Evolutionary conservation across 2,797 vertebrate genomes (phyloP).

Genomic region (Arrhamphus sclerolepis): DNA sequence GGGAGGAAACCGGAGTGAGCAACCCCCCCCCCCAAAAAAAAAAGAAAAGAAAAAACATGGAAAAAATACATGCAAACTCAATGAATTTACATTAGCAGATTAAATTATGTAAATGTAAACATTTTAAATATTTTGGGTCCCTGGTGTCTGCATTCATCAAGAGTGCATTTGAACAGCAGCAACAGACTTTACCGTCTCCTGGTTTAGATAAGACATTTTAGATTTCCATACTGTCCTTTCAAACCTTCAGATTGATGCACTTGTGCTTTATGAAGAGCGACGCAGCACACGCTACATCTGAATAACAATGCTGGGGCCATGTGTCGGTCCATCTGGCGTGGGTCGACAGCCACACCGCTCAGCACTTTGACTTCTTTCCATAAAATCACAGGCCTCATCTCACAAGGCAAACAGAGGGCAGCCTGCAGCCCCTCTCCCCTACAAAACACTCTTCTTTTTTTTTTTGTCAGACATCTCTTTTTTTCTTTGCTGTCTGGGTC

Average conservation of each 20-base stretch:
- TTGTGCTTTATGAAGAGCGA: conserved; percentile 47
- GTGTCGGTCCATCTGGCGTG: conserved; percentile 70
- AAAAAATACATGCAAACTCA: too few relatives aligned
- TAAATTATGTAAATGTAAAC: too few relatives aligned
- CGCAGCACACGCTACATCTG: conserved; percentile 57
- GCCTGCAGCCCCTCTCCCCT: conserved; percentile 1
- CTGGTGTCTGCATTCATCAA: too few relatives aligned
- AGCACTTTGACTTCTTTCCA: conserved; percentile 40
- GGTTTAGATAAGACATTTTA: too few relatives aligned
- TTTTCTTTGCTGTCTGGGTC: conserved; percentile 41
- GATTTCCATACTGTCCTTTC: conserved; percentile 31
- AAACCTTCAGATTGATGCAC: conserved; percentile 43
- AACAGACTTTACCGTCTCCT: too few relatives aligned
- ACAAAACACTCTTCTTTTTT: conserved; percentile 5
- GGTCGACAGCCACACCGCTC: conserved; percentile 17
- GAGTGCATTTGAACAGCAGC: too few relatives aligned
- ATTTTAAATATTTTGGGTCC: too few relatives aligned
- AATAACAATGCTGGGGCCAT: conserved; percentile 74
- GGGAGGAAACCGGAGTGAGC: too few relatives aligned
- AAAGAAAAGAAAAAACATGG: too few relatives aligned
- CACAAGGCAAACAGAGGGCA: conserved; percentile 53
- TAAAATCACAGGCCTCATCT: conserved; percentile 44
- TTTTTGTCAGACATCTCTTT: conserved; percentile 35
- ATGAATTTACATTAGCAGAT: too few relatives aligned
- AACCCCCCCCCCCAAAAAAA: too few relatives aligned